Base-by-base conservation (phyloP, 2,888 invertebrate genomes). In the Ethmia dodecea region DNA sequence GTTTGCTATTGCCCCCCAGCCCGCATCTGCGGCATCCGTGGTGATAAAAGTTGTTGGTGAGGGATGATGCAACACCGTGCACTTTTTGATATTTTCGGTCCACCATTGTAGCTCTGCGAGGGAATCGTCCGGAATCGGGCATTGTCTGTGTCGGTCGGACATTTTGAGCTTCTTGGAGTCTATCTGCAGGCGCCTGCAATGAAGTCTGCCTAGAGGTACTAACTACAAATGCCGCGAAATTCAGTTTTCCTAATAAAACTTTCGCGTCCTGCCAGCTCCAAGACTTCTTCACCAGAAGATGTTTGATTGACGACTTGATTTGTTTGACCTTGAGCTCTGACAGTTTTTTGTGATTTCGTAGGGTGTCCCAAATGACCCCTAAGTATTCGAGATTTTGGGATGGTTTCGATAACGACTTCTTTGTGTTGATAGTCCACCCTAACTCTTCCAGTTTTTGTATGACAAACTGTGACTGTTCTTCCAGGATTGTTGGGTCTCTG, bases 1-100 rank as follows among this genome's bases (percentile, higher is more conserved):
- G 38, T 49, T 43, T n/a, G 52, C 12, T 1, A 45, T 43, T 2
- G 48, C 52, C 5, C 45, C 47, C 47, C 47, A 47, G 9, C 31
- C 45, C 3, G 30, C 13, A n/a, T 37, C 40, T 9, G 42, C 39
- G 2, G 45, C 41, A 14, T 51, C 44, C 12, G 43, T 49, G 8
- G 36, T 13, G 3, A 44, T 18, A 8, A 49, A 47, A 24, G 47
- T 45, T 5, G 42, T 44, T 2, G 44, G 31, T 8, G 34, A 18
- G 22, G 33, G 35, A 8, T 36, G 31, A 32, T 35, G 28, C 3
- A 42, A 13, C 6, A 29, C 24, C 3, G 8, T 9, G n/a, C 38
- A 33, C 11, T 25, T 34, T 32, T 34, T 24, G 5, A 48, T 24
- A n/a, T 38, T 35, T 2, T 15, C n/a, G 16, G 15, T 9, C 46